Percentiles rank a stretch among this genome's conserved stretches.
These are phyloP conservation scores for Volucella inflata DNA, from an alignment of 2,888 invertebrate species.

Conservation along the genomic window DNA sequence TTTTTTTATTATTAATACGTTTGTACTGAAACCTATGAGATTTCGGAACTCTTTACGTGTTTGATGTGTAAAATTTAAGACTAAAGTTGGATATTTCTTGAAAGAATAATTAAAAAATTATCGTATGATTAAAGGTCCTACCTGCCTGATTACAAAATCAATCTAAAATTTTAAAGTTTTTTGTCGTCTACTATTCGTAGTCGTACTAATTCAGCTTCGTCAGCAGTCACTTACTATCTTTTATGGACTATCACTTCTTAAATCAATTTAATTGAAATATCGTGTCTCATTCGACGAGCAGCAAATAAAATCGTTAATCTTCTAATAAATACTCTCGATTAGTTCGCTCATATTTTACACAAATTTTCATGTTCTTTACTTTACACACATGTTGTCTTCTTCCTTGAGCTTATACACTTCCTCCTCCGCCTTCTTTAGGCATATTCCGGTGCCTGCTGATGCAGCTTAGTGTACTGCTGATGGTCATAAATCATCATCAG, in stretches of 20 bases:
- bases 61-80: too few species aligned
- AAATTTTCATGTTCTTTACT: slow-evolving; percentile 45
- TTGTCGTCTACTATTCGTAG: too few species aligned
- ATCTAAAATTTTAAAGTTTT: too few species aligned
- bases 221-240: neutral
- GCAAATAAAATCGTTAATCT: slow-evolving; percentile 69
- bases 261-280: slow-evolving; percentile 56
- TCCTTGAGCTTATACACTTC: slow-evolving; percentile 26
- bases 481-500: slow-evolving; percentile 74
- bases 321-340: slow-evolving; percentile 72
- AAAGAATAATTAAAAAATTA: too few species aligned
- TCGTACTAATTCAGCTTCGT: neutral
- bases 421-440: slow-evolving; percentile 23
- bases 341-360: slow-evolving; percentile 55
- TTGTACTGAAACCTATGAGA: too few species aligned
- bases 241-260: slow-evolving; percentile 26
- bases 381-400: slow-evolving; percentile 29
- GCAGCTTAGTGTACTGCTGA: slow-evolving; percentile 48
- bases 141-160: too few species aligned
- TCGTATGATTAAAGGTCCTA: too few species aligned
- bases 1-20: too few species aligned
- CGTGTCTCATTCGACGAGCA: slow-evolving; percentile 53
- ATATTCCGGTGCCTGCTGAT: slow-evolving; percentile 32
- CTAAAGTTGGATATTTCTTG: too few species aligned
- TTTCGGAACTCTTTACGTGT: too few species aligned